Base-by-base conservation (phyloP, 2,113 vertebrate genomes). In the Dasyprocta punctata region DNA sequence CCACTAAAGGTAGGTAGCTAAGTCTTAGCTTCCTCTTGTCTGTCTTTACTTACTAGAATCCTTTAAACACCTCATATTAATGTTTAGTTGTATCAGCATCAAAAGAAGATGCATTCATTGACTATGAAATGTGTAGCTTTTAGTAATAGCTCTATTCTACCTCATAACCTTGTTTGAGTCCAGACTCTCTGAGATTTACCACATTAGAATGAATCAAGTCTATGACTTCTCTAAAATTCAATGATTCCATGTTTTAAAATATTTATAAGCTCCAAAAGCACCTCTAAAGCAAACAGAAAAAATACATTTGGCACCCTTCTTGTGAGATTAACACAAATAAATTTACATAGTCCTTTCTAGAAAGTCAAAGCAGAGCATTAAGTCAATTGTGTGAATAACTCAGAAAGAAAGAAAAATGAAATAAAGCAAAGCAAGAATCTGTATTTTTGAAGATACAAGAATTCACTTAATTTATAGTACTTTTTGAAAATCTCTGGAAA, bases 301-400 rank as follows among this genome's bases (percentile, higher is more conserved):
- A 83, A 52, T 26, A 41, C 1, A 73, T 78, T 89, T 75, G 78
- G 38, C 83, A 86, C 67, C 19, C 93, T 94, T 96, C 78, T 97
- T 47, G 5, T 86, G 33, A 95, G 65, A 96, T 89, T 93, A 94
- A 61, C 54, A 90, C 92, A 96, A 96, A 78, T 85, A 96, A 96
- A 91, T 61, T 56, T 77, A 56, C 22, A 22, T 67, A 78, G 96
- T 30, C 9, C n/a, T 75, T 30, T 77, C 58, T 33, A 86, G 58
- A 14, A 89, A 97, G 94, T 86, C 80, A 92, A 95, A 89, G 73
- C 65, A 92, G 56, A 93, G 36, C 61, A 77, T 5, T 93, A 61
- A 96, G 63, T 69, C 49, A 80, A 78, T 10, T 63, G 0, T 92
- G 67, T 93, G 36, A 96, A 84, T 96, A 90, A 92, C 95, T 97